Percentiles rank a stretch among this genome's conserved stretches.
Conservation (phyloP, 2,797 vertebrate species). For the Lagocephalus sceleratus region DNA sequence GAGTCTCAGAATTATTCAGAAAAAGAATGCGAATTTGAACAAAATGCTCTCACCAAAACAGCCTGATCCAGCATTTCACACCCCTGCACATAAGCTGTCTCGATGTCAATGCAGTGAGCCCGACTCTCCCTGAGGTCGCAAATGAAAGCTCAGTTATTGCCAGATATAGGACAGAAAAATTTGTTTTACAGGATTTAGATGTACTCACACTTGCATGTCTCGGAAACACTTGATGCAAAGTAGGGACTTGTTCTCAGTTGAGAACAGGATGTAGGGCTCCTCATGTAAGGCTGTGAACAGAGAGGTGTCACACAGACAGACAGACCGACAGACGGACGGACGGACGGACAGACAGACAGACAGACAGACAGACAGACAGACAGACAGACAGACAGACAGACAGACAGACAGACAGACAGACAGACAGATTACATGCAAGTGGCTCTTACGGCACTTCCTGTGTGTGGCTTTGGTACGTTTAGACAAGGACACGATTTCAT, state of each 20-base stretch:
- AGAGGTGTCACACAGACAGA: too few species aligned
- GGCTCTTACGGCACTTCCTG: constrained; percentile 88
- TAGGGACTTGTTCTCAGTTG: constrained; percentile 92
- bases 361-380: too few species aligned
- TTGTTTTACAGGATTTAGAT: too few species aligned
- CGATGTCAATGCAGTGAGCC: constrained; percentile 93
- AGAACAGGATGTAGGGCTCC: constrained; percentile 94
- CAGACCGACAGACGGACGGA: too few species aligned
- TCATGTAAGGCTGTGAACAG: constrained; percentile 82
- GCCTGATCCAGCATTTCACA: constrained; percentile 93
- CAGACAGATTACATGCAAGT: constrained; percentile 21
- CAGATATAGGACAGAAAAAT: neutral
- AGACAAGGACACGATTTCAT: constrained; percentile 90
- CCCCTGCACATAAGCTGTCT: constrained; percentile 90
- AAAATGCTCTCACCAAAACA: constrained; percentile 80
- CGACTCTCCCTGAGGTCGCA: constrained; percentile 82
- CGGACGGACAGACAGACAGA: too few species aligned
- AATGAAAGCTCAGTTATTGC: neutral
- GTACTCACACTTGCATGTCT: constrained; percentile 92
- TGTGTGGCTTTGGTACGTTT: constrained; percentile 88
- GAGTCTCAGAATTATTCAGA: constrained; percentile 28
- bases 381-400: too few species aligned
- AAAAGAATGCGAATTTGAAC: constrained; percentile 1
- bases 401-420: neutral
- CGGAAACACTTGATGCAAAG: constrained; percentile 96